phyloP scores from a whole-genome alignment of 2,797 vertebrate species.

The Etheostoma perlongum region DNA sequence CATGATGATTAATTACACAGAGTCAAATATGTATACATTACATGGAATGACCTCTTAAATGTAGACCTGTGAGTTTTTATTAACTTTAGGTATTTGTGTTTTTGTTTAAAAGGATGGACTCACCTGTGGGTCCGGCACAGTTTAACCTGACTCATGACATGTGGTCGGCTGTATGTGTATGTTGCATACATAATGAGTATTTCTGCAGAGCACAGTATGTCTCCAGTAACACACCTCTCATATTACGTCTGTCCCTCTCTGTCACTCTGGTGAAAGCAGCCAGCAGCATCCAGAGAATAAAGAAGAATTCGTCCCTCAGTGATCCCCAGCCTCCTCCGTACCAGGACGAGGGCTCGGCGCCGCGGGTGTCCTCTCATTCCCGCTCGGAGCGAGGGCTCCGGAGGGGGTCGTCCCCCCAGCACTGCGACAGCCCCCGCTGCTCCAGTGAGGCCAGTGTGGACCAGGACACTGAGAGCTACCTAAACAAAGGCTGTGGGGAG shows the following conservation, averaged over 20 bases:
- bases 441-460: constrained; percentile 92
- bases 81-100: not conserved
- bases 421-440: constrained; percentile 86
- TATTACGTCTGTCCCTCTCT: constrained; percentile 36
- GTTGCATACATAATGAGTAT: constrained; percentile 13
- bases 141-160: constrained; percentile 19
- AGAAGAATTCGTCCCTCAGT: constrained; percentile 87
- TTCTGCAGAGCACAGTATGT: constrained; percentile 5
- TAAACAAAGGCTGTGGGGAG: constrained; percentile 94
- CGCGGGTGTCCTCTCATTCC: constrained; percentile 74
- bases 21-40: not conserved
- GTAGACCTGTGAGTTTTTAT: not conserved
- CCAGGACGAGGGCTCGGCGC: constrained; percentile 87
- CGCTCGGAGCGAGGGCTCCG: constrained; percentile 85
- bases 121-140: not conserved
- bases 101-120: not conserved
- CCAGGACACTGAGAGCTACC: constrained; percentile 91
- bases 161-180: not conserved
- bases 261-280: constrained; percentile 76
- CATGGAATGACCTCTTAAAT: not conserved
- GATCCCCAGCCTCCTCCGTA: constrained; percentile 94
- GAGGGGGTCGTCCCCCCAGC: constrained; percentile 84
- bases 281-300: constrained; percentile 92
- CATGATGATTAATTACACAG: not conserved
- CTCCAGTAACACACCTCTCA: constrained; percentile 23